phyloP scores from a whole-genome alignment of 2,888 invertebrate genomes.

The Imbricaverruca yamaguchii region DNA sequence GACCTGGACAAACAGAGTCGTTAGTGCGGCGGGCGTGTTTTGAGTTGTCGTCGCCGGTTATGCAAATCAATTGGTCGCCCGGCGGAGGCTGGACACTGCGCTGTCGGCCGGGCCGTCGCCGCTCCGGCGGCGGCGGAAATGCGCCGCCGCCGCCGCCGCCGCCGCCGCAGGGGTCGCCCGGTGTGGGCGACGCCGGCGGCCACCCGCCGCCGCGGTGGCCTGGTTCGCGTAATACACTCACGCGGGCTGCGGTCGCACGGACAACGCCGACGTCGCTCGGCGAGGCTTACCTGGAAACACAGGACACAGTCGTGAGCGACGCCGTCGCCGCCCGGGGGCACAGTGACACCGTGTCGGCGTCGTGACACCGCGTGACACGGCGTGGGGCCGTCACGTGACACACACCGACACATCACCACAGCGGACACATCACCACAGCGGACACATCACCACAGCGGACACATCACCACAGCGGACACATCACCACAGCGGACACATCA shows the following conservation, averaged over 20 bases:
- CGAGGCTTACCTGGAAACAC: neutral
- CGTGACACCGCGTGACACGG: too few species aligned
- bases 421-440: too few species aligned
- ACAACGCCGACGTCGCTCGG: neutral
- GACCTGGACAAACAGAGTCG: neutral
- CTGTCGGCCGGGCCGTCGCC: neutral
- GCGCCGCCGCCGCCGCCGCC: neutral
- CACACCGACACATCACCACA: too few species aligned
- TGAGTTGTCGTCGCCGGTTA: neutral
- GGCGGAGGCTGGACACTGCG: too few species aligned
- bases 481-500: too few species aligned
- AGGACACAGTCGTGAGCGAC: neutral
- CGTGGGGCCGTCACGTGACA: too few species aligned
- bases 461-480: too few species aligned
- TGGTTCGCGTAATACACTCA: conserved; percentile 4
- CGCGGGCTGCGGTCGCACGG: neutral
- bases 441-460: too few species aligned
- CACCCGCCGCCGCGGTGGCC: neutral
- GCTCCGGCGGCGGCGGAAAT: neutral
- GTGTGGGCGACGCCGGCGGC: neutral
- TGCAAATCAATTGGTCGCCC: neutral
- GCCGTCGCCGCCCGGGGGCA: too few species aligned
- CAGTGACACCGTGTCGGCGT: too few species aligned
- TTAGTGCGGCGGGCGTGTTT: neutral
- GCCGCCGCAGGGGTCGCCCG: neutral